Base-by-base conservation (phyloP, 2,797 vertebrate genomes). In the Bufotes viridis region DNA sequence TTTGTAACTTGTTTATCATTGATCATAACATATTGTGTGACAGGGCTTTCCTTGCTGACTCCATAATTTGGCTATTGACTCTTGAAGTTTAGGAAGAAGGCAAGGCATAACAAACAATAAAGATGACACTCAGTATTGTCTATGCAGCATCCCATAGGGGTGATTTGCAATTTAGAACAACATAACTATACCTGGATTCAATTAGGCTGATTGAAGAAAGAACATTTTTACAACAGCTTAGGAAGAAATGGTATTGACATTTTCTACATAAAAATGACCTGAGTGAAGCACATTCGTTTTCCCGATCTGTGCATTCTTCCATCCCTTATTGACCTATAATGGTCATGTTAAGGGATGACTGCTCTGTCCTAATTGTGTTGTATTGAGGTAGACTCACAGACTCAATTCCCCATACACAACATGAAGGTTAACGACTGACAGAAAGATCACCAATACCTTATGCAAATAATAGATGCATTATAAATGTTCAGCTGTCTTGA, bases 391-490 rank as follows among this genome's bases (percentile, higher is more conserved):
- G 24, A 5, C 34, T 79, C 29, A 76, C 26, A 24, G 55, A 24
- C 63, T 26, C 34, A 60, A 76, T 78, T 84, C 81, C 81, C 75
- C 72, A 79, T 51, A n/a, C 78, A 76, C 24, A 78, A 60, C 67
- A 69, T 88, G 81, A 88, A 84, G 87, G 81, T 88, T 88, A 88
- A 88, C 61, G 58, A 26, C 63, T 79, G 55, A 88, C 74, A 84
- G 26, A 78, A 80, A 87, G 51, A 63, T 42, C 61, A 42, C 51
- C 34, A 26, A 79, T 88, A 81, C 86, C 80, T 58, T 80, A 79
- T 88, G 75, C 81, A 88, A 61, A 88, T 79, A 53, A 51, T n/a
- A 7, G 83, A 84, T 72, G n/a, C 20, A 82, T 83, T 78, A 79
- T 78, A 61, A 70, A 70, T 88, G 81, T 26, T 60, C 69, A 20